Base-by-base conservation (phyloP, 2,888 invertebrate species). In the Ethmia dodecea region DNA sequence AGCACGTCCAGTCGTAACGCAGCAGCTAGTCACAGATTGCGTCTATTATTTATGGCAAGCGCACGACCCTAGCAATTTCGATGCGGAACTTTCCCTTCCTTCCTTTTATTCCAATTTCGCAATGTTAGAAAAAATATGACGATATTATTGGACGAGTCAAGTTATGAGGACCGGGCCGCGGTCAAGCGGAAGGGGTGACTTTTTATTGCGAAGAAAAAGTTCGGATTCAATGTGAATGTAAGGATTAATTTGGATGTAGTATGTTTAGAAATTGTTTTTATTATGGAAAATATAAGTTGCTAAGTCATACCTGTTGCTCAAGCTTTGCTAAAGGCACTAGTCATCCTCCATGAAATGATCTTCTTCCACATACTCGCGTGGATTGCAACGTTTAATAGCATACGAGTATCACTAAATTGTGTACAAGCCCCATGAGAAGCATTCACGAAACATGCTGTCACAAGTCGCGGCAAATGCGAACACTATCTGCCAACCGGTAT, bases 111-210 rank as follows among this genome's bases (percentile, higher is more conserved):
- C 74, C 78, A 78, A 79, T 83, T 78, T 79, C 64, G 74, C 72
- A 61, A 76, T 70, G 75, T 73, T 77, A 73, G 70, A 77, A 79
- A 77, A 83, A 83, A 84, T 81, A 84, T 83, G 76, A 80, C 76
- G 79, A 74, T 81, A 75, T 83, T 83, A 84, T 83, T 83, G 77
- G 68, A 69, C 56, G 62, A 69, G 60, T 59, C 63, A 61, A 74
- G 72, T 72, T 73, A 72, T 68, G 72, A 71, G 56, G 59, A 56
- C 61, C 56, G 45, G 40, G 33, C 51, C 46, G 60, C 68, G 83
- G 81, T 78, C 80, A 78, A 72, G 71, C 68, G 66, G 55, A 76
- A 72, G 62, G 73, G 76, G 65, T 70, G 64, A 58, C 57, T 60
- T 70, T 70, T 68, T 64, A 65, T 69, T 61, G 54, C 45, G 49